Evolutionary conservation across 1,140 invertebrate species (phyloP).

Genomic region (Metaphire vulgaris): DNA sequence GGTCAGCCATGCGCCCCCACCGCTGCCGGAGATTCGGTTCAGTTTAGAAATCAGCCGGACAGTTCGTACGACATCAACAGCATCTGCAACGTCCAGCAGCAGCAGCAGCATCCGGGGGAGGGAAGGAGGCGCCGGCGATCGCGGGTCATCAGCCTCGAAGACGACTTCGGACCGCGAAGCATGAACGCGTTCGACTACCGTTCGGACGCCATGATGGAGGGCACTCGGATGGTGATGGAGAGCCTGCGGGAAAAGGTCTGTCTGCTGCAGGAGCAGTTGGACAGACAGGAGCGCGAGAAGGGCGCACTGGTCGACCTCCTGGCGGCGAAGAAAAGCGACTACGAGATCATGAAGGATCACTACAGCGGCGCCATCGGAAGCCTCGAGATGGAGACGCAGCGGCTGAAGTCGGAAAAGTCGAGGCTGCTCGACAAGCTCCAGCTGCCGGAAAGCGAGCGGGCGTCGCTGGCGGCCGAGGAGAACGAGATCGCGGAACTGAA

Average conservation of each 20-base stretch:
- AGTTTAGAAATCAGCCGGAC: neutral
- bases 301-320: conserved; percentile 22
- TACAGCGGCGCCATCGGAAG: conserved; percentile 60
- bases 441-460: conserved; percentile 29
- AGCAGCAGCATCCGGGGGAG: neutral
- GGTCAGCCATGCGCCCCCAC: no score
- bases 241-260: conserved; percentile 25
- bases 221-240: conserved; percentile 24
- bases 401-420: conserved; percentile 19
- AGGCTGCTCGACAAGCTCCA: conserved; percentile 36
- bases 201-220: conserved; percentile 29
- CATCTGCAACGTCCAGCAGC: neutral
- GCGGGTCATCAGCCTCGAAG: neutral
- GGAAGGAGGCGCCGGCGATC: neutral
- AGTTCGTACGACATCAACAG: neutral
- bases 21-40: neutral
- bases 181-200: conserved; percentile 15
- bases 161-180: conserved; percentile 1
- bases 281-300: conserved; percentile 28
- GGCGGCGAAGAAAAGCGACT: conserved; percentile 24
- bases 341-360: conserved; percentile 61
- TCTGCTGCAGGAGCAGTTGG: conserved; percentile 20
- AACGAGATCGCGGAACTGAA: conserved; percentile 27
- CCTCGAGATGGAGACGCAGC: conserved; percentile 25
- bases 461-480: conserved; percentile 21